Base-by-base conservation (phyloP, 2,797 vertebrate species). In the Schizopygopsis pylzovi region DNA sequence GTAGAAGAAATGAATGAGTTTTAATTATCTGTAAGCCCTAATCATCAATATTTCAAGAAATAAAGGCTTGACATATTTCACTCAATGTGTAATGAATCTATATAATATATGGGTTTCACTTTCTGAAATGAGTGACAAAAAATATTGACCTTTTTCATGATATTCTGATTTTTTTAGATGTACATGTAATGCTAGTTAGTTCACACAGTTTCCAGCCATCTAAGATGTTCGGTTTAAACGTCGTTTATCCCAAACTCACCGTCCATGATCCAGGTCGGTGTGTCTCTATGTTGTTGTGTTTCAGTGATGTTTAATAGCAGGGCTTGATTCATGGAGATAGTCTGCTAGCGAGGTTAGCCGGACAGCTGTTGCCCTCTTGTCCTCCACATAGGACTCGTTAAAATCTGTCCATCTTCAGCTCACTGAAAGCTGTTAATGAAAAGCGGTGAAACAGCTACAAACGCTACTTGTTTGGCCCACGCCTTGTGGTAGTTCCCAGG, bases 331-430 rank as follows among this genome's bases (percentile, higher is more conserved):
- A 85, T 85, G 41, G 59, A 85, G 56, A 25, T 43, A 52, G 67
- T 49, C 67, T 65, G 84, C 79, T 81, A 85, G 78, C 84, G n/a
- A 13, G 45, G 54, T 63, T 85, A 81, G 84, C 78, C 41, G 54
- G 67, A 72, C 76, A 85, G 65, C 77, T 33, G 76, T 41, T 28
- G 54, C 54, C 77, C 78, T 85, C 15, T 45, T 54, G 70, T 52
- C 77, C 67, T 72, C 67, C 54, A 81, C 78, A 85, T 75, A 70
- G 52, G 22, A 81, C 33, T 49, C 22, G 11, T 22, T 85, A 16
- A 39, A 75, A 63, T 16, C 33, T 52, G 41, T 52, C 45, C 84
- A 81, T 81, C 22, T 81, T 49, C 20, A 16, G 33, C 15, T 52
- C 1, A 22, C 0, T 56, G 45, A 41, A 71, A 22, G 6, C 41